Evolutionary conservation across 2,888 invertebrate species (phyloP), one percentile per base, ranked within the genome.

Genomic region (Spodoptera picta): DNA sequence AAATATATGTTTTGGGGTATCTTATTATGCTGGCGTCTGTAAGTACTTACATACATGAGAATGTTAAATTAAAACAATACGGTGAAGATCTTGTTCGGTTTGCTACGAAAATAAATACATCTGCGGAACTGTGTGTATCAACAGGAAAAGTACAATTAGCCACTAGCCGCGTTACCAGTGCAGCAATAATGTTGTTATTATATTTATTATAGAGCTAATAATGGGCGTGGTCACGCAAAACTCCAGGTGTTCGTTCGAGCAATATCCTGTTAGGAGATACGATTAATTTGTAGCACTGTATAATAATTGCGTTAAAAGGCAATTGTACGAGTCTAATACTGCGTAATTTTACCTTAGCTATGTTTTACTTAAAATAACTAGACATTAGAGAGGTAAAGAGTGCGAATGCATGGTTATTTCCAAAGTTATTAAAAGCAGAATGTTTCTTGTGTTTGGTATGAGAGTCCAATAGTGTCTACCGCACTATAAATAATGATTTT

Each of bases 111-210:
- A 73, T 73, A 68, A 68, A 57, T 63, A 54, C 27, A 24, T 50
- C 52, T 45, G 60, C 54, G 73, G 73, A 73, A 60, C 53, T 54
- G 41, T 62, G 62, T 60, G 24, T 31, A 50, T 54, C 65, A 61
- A 79, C 83, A 82, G 83, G 85, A 83, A 83, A 79, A 80, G 65
- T 75, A 72, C 79, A 86, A 86, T 87, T 85, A 87, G 63, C 64
- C 60, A 65, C 57, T 62, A 53, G 27, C 68, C 36, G 7, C 36
- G 9, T 9, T 9, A 36, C 51, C 65, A 75, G 64, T 70, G 68
- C 61, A 73, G 61, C 46, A 75, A 75, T 74, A 70, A 65, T 60
- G 67, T 43, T 48, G 60, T 53, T 58, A 62, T 27, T 56, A 53
- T 48, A 14, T 58, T 53, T 58, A 62, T 27, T 56, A 53, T 48